phyloP scores from a whole-genome alignment of 1,140 invertebrate genomes.

The Leptestheria dahalacensis region DNA sequence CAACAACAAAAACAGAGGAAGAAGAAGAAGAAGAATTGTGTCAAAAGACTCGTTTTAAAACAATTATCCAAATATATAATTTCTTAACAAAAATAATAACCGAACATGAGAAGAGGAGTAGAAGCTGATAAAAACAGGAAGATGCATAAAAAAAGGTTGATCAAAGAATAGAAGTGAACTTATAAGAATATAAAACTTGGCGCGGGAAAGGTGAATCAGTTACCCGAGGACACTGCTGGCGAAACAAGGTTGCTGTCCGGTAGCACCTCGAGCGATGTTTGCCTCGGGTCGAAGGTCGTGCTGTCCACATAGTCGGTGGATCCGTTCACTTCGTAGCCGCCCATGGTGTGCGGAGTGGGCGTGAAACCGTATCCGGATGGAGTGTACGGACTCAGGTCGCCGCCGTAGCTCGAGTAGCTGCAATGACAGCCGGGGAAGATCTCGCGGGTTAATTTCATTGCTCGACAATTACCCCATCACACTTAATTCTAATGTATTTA shows the following conservation, averaged over 20 bases:
- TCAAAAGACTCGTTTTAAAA: no score
- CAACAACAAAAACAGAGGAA: background rate
- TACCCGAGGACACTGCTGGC: constrained; percentile 39
- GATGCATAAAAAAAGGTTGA: background rate
- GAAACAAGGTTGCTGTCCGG: constrained; percentile 24
- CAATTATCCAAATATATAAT: no score
- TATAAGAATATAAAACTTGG: background rate
- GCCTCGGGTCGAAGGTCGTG: constrained; percentile 55
- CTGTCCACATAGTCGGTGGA: constrained; percentile 60
- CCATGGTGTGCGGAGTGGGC: constrained; percentile 20
- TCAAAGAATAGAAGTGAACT: background rate
- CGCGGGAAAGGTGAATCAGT: constrained; percentile 14
- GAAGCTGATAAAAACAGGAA: background rate
- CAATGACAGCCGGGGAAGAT: background rate
- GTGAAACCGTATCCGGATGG: constrained; percentile 33
- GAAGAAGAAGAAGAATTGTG: no score
- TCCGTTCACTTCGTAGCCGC: constrained; percentile 49
- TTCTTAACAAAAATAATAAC: no score
- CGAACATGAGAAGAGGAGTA: no score
- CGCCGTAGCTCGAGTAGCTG: constrained; percentile 30
- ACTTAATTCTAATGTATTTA: no score
- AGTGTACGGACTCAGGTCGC: constrained; percentile 37
- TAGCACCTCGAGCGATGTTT: constrained; percentile 20
- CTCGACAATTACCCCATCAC: no score
- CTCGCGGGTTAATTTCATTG: no score